phyloP scores from a whole-genome alignment of 2,797 vertebrate species.

The Gobionotothen gibberifrons region DNA sequence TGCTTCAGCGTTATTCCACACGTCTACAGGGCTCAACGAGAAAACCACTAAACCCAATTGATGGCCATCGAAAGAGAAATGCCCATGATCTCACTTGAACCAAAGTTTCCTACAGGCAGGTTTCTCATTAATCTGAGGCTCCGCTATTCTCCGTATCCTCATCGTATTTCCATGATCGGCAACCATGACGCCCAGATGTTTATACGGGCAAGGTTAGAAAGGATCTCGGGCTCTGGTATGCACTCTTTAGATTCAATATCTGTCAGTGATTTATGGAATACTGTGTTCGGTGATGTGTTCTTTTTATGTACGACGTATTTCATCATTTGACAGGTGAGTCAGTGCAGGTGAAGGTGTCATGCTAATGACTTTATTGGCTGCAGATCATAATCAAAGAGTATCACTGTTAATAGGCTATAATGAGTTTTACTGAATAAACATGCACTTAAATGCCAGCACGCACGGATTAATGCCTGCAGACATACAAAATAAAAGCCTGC shows the following conservation, averaged over 20 bases:
- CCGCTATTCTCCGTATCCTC: slow-evolving; percentile 63
- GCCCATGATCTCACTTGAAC: slow-evolving; percentile 83
- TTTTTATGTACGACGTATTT: slow-evolving; percentile 23
- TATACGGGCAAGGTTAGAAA: slow-evolving; percentile 66
- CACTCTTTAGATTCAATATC: slow-evolving; percentile 45
- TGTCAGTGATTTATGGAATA: slow-evolving; percentile 56
- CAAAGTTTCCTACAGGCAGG: slow-evolving; percentile 81
- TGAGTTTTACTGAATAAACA: slow-evolving; percentile 31
- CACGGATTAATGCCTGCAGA: slow-evolving; percentile 39
- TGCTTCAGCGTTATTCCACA: slow-evolving; percentile 60
- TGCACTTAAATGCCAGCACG: slow-evolving; percentile 31
- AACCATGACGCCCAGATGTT: slow-evolving; percentile 69
- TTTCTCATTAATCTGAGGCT: slow-evolving; percentile 75
- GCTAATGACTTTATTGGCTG: slow-evolving; percentile 10
- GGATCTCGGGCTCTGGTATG: slow-evolving; percentile 56
- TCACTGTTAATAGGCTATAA: slow-evolving; percentile 19
- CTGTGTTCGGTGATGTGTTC: slow-evolving; percentile 44
- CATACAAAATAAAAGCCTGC: slow-evolving; percentile 42
- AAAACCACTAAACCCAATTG: slow-evolving; percentile 77
- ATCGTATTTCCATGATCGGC: slow-evolving; percentile 72
- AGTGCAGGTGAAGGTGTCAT: slow-evolving; percentile 3
- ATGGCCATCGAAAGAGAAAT: slow-evolving; percentile 81
- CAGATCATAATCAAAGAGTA: slow-evolving; percentile 14
- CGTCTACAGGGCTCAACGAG: slow-evolving; percentile 51
- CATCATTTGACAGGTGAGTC: slow-evolving; percentile 27